A percentile compares a stretch with the other conserved stretches of the same genome.
These are phyloP conservation scores for Chrysochloris asiatica DNA, from an alignment of 2,113 vertebrate species.

Conservation along the genomic window DNA sequence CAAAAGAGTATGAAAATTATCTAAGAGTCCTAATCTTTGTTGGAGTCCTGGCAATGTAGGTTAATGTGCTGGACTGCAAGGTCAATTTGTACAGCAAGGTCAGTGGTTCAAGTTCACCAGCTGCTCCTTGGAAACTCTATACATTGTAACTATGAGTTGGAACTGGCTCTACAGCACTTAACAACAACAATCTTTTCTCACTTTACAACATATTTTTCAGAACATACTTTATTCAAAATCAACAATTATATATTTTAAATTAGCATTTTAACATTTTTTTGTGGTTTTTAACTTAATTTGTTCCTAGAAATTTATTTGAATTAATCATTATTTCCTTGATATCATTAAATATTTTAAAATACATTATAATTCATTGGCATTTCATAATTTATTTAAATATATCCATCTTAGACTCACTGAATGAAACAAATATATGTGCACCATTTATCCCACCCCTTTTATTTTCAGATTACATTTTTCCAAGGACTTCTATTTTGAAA, in stretches of 20 bases:
- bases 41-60: too few relatives aligned
- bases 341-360: constrained; percentile 12
- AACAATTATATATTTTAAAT: neutral
- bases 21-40: too few relatives aligned
- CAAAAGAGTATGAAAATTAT: too few relatives aligned
- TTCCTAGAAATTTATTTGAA: neutral
- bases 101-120: too few relatives aligned
- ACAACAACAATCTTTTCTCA: too few relatives aligned
- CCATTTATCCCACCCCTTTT: neutral
- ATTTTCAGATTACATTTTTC: neutral
- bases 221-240: neutral
- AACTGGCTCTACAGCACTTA: too few relatives aligned
- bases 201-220: too few relatives aligned
- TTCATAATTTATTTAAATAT: neutral
- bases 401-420: neutral
- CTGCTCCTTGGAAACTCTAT: too few relatives aligned
- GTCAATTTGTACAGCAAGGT: too few relatives aligned
- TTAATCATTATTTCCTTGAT: constrained; percentile 2
- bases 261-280: neutral
- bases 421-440: neutral
- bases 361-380: neutral
- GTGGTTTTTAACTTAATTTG: neutral
- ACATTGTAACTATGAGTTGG: too few relatives aligned
- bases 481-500: neutral
- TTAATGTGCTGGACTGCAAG: too few relatives aligned